phyloP scores from a whole-genome alignment of 2,113 vertebrate species.

The Oreotrochilus melanogaster region DNA sequence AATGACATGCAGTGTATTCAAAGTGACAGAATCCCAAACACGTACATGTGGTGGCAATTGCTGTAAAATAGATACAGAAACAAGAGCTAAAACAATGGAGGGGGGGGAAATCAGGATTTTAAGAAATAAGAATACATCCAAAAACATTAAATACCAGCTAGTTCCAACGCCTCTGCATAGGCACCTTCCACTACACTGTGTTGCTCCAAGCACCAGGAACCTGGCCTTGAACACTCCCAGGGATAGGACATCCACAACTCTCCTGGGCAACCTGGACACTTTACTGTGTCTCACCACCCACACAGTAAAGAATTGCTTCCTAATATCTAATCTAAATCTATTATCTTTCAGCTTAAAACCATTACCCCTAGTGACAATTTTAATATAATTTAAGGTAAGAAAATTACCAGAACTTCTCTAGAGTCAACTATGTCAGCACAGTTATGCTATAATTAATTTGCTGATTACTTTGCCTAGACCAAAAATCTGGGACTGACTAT shows the following conservation, averaged over 20 bases:
- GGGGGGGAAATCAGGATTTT: not conserved
- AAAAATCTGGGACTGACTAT: not conserved
- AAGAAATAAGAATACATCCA: not conserved
- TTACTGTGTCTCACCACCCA: too few relatives aligned
- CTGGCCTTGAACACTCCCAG: too few relatives aligned
- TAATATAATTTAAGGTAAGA: not conserved
- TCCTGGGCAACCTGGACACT: too few relatives aligned
- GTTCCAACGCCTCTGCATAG: too few relatives aligned
- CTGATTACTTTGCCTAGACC: not conserved
- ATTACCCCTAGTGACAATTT: not conserved
- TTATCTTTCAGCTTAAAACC: too few relatives aligned
- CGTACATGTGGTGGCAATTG: constrained; percentile 95
- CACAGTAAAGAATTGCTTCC: too few relatives aligned
- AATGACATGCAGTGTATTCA: constrained; percentile 95
- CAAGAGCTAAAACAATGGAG: not conserved
- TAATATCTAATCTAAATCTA: too few relatives aligned
- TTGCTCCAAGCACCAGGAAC: too few relatives aligned
- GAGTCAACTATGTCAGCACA: not conserved
- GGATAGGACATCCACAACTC: too few relatives aligned
- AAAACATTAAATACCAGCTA: not conserved
- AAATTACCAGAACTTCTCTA: not conserved
- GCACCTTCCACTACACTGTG: too few relatives aligned
- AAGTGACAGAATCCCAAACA: constrained; percentile 96
- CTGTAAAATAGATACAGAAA: constrained; percentile 64
- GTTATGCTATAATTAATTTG: not conserved